Percentiles rank a stretch among this genome's conserved stretches.
Conservation (phyloP, 2,797 vertebrate genomes). For the Lithobates pipiens region DNA sequence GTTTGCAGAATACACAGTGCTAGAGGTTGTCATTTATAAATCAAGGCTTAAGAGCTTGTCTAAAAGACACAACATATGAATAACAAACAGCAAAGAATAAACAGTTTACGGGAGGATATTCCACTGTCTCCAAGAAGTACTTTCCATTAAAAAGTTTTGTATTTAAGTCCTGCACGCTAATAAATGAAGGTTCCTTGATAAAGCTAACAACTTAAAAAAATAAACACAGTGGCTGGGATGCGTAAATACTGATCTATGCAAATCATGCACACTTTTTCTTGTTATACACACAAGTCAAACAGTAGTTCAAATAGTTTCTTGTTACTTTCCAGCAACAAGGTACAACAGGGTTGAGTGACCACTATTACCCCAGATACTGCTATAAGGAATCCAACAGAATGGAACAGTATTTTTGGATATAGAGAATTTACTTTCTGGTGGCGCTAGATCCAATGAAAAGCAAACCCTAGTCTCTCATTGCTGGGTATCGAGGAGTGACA, state of each 20-base stretch:
- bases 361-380: background rate
- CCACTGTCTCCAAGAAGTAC: background rate
- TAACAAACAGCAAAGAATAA: background rate
- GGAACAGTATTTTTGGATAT: too few relatives aligned
- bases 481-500: too few relatives aligned
- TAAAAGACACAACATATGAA: background rate
- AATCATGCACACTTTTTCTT: background rate
- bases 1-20: background rate
- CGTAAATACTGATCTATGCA: background rate
- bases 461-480: too few relatives aligned
- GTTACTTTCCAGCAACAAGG: constrained; percentile 8
- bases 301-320: background rate
- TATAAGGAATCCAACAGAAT: too few relatives aligned
- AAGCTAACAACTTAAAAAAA: background rate
- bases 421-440: too few relatives aligned
- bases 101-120: background rate
- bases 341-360: background rate
- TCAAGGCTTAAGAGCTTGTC: background rate
- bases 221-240: background rate
- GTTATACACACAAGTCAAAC: background rate
- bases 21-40: background rate
- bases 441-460: too few relatives aligned
- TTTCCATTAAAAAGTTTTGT: background rate
- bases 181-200: background rate
- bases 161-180: background rate